Conservation (phyloP, 2,888 invertebrate genomes). For the Harpalus rufipes region DNA sequence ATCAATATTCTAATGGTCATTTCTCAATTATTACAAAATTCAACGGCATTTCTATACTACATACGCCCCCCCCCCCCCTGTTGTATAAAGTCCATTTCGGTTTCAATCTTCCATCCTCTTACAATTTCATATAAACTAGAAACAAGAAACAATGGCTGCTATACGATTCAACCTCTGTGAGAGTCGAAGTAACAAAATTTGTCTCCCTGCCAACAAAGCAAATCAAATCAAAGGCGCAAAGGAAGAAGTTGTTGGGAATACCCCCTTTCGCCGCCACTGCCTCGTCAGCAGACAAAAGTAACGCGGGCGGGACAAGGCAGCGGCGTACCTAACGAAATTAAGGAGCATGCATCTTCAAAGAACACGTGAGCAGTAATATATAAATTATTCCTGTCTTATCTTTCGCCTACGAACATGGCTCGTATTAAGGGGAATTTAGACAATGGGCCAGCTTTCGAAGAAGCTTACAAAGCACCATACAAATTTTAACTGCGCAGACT, state of each 20-base stretch:
- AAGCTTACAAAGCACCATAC: too few species aligned
- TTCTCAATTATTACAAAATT: too few species aligned
- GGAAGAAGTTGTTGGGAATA: constrained; percentile 25
- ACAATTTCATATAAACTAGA: background rate
- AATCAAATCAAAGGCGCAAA: constrained; percentile 42
- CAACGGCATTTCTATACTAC: too few species aligned
- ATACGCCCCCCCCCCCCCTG: too few species aligned
- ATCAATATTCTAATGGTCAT: too few species aligned
- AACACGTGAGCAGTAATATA: constrained; percentile 59
- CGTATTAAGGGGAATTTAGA: background rate
- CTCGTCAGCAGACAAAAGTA: constrained; percentile 54
- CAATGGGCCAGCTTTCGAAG: too few species aligned
- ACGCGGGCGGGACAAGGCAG: constrained; percentile 49
- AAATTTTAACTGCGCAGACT: too few species aligned
- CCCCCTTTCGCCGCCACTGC: constrained; percentile 20
- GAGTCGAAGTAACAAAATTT: constrained; percentile 36
- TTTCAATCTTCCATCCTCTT: background rate
- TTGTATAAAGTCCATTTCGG: too few species aligned
- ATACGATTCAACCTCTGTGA: constrained; percentile 11
- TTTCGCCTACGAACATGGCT: constrained; percentile 24
- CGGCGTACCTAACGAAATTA: constrained; percentile 55
- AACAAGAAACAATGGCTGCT: background rate
- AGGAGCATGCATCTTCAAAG: constrained; percentile 62
- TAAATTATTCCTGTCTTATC: constrained; percentile 62
- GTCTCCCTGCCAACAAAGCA: constrained; percentile 36